phyloP scores from a whole-genome alignment of 2,888 invertebrate species.

The Aleiodes testaceus region DNA sequence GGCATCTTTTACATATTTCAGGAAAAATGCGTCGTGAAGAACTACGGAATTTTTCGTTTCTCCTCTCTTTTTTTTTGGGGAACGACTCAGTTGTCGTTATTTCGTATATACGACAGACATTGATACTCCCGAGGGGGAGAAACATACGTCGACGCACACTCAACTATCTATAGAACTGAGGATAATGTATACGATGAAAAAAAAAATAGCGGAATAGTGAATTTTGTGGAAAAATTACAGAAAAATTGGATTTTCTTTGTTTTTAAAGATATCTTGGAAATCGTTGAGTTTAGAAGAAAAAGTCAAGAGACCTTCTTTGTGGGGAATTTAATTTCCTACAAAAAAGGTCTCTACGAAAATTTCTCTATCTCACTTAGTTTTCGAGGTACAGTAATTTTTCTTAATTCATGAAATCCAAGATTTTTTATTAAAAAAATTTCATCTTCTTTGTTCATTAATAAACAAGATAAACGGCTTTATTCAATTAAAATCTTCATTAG shows the following conservation, averaged over 20 bases:
- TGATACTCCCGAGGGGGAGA: conserved; percentile 19
- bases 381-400: no score
- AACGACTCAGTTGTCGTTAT: conserved; percentile 27
- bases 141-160: conserved; percentile 20
- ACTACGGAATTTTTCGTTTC: neutral
- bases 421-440: no score
- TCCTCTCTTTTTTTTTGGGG: conserved; percentile 1
- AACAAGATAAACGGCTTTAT: no score
- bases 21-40: conserved; percentile 56
- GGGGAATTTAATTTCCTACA: neutral
- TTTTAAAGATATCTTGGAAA: neutral
- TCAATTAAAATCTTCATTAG: no score
- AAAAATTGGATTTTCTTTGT: neutral
- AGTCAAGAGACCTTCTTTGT: neutral
- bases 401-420: no score
- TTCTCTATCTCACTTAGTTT: no score
- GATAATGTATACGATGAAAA: conserved; percentile 16
- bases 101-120: conserved; percentile 14
- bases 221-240: no score
- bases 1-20: conserved; percentile 67
- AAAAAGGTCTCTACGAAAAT: no score
- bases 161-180: conserved; percentile 52
- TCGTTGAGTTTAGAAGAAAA: neutral
- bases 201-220: neutral
- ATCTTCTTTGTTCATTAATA: no score